Conservation (phyloP, 2,797 vertebrate genomes). For the Uromys caudimaculatus region DNA sequence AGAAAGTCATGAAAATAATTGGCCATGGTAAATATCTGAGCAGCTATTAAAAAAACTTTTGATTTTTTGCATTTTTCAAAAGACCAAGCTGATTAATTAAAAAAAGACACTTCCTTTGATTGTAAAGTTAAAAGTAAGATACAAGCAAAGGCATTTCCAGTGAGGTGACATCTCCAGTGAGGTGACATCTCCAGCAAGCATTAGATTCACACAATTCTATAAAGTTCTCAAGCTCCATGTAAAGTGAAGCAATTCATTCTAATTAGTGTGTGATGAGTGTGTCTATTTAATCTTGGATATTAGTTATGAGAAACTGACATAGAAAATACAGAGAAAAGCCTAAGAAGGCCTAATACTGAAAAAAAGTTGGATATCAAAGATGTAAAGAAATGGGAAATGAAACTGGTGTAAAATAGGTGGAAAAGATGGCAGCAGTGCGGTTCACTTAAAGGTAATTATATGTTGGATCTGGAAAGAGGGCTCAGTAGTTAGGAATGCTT, state of each 20-base stretch:
- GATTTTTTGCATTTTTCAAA: not conserved
- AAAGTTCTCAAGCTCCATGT: not conserved
- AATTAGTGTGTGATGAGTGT: not conserved
- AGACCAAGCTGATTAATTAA: not conserved
- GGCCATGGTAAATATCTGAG: not conserved
- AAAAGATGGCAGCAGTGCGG: not conserved
- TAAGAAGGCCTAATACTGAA: not conserved
- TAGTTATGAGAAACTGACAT: not conserved
- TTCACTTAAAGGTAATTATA: not conserved
- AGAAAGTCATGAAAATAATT: not conserved
- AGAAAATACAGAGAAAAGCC: not conserved
- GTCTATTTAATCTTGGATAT: not conserved
- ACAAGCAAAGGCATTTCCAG: not conserved
- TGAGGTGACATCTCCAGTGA: not conserved
- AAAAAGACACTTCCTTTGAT: not conserved
- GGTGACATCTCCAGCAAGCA: not conserved
- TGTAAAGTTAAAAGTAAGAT: not conserved
- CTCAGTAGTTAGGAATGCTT: not conserved
- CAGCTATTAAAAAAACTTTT: not conserved
- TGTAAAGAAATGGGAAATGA: not conserved
- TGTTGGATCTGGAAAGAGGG: not conserved
- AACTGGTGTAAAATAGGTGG: not conserved
- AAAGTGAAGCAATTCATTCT: not conserved
- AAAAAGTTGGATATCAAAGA: not conserved
- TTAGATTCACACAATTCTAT: not conserved